Evolutionary conservation across 1,140 invertebrate genomes (phyloP), one percentile per base, ranked within the genome.

Genomic region (roundworm (Caenorhabditis elegans)): DNA sequence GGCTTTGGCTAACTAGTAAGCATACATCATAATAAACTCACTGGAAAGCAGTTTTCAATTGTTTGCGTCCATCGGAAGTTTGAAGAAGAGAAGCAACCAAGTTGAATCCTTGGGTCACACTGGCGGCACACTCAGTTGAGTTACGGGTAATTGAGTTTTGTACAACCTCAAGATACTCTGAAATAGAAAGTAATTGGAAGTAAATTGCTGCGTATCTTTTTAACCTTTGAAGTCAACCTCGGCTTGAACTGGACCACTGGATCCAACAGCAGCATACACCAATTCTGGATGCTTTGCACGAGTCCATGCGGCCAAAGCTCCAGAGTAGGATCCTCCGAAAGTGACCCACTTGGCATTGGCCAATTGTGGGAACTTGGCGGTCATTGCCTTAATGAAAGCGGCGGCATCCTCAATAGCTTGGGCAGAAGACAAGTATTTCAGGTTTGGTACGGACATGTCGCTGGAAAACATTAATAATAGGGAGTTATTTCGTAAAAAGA

Each of bases 251-350:
- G 84, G 84, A 15, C 82, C 84, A 47, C 84, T 86, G 0, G 60
- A 76, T 47, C 79, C 84, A 28, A 85, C 53, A 15, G 84, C 76
- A 8, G 53, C 82, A 39, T 60, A 80, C 43, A 85, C 60, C 2
- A 85, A 53, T 51, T 85, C 84, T 13, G 84, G 84, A 28, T 85
- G 78, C 70, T 84, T 81, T 26, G 46, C 34, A 48, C 84, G 84
- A 51, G 76, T 28, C 84, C 84, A 85, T n/a, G 84, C 84, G n/a
- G 84, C 83, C 78, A 85, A 34, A 19, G 82, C 78, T 31, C 84
- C 84, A 36, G 84, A 84, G 36, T 85, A 85, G 31, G 84, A 85
- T 34, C 84, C 84, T 81, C 84, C 84, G 55, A 85, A 85, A 3
- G 81, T 70, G 39, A 85, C 70, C 84, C 84, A 85, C 34, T 84